Evolutionary conservation across 1,140 invertebrate species (phyloP).

Genomic region (Homarus americanus): DNA sequence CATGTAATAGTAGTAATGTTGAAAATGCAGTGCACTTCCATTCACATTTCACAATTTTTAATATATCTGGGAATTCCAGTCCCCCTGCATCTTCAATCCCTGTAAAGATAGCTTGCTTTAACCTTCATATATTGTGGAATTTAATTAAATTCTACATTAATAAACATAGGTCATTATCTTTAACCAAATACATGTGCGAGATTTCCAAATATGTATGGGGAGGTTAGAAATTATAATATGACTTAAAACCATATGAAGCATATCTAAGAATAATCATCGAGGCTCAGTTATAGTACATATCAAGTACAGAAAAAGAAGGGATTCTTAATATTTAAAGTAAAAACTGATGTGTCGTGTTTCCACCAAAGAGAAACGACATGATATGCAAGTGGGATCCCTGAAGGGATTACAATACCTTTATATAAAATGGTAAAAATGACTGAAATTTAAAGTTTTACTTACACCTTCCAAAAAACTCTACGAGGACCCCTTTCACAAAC

Average conservation of each 20-base stretch:
- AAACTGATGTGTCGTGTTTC: too few species aligned
- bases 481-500: neutral
- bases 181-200: too few species aligned
- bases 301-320: too few species aligned
- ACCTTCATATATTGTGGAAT: too few species aligned
- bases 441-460: neutral
- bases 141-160: neutral
- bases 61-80: neutral
- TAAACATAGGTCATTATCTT: neutral
- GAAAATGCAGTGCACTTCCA: constrained; percentile 13
- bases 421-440: neutral
- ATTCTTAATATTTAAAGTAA: too few species aligned
- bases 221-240: too few species aligned
- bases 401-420: neutral
- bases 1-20: constrained; percentile 30
- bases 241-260: too few species aligned
- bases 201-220: too few species aligned
- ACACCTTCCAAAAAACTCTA: constrained; percentile 26
- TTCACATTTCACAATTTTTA: neutral
- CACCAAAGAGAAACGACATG: too few species aligned
- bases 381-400: too few species aligned
- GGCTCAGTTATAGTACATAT: too few species aligned
- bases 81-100: constrained; percentile 14
- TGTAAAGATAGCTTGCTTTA: constrained; percentile 1
- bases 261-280: too few species aligned